A percentile compares a stretch with the other conserved stretches of the same genome.
phyloP scores from a whole-genome alignment of 2,113 vertebrate genomes.

The Ibidorhyncha struthersii region DNA sequence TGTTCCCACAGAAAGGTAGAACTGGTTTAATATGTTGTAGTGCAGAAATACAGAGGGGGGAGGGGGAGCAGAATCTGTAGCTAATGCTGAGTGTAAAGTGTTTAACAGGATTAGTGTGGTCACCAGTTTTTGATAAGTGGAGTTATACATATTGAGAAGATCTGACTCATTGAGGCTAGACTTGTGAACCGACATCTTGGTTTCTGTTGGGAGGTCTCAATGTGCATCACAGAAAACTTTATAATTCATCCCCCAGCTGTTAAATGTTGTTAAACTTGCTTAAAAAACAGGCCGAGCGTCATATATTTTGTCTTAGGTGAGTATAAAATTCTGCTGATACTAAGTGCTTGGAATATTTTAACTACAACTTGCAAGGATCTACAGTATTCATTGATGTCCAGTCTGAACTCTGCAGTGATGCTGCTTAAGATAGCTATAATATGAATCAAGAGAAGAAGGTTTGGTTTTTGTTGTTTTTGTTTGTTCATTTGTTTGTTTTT shows the following conservation, averaged over 20 bases:
- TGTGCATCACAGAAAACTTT: neutral
- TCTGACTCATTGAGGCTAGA: neutral
- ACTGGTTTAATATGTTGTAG: neutral
- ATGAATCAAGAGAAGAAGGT: neutral
- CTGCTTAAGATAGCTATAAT: neutral
- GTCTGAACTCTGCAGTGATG: neutral
- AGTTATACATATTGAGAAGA: neutral
- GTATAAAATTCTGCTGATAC: neutral
- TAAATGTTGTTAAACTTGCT: neutral
- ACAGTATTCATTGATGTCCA: neutral
- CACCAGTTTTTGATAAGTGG: neutral
- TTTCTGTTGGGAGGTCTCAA: neutral
- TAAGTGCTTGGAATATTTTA: slow-evolving; percentile 1
- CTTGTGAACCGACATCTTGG: neutral
- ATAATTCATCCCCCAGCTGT: neutral
- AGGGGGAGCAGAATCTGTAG: neutral
- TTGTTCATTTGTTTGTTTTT: neutral
- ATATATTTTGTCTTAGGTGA: neutral
- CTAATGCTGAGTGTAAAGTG: neutral
- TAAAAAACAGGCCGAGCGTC: neutral
- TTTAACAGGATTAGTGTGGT: neutral
- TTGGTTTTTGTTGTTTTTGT: fast-evolving
- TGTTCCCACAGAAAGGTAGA: neutral
- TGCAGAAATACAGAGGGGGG: neutral
- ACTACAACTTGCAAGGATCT: neutral